Evolutionary conservation across 2,113 vertebrate species (phyloP), one percentile per base, ranked within the genome.

Genomic region (Oxyura jamaicensis): DNA sequence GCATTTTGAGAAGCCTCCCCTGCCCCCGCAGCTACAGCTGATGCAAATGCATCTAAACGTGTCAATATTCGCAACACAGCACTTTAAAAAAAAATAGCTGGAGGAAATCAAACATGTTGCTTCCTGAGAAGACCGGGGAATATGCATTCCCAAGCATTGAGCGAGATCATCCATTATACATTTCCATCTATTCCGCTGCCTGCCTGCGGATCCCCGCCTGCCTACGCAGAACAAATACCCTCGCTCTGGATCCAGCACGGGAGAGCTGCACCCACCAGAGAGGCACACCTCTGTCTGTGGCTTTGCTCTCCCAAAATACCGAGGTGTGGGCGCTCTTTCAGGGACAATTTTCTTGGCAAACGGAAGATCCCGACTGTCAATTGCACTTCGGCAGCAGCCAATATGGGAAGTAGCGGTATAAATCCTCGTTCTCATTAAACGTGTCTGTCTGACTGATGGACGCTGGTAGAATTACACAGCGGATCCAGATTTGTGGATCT

Each of bases 391-490:
- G 96, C 92, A 97, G 96, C 86, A 96, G 95, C 95, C 97, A 95
- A 96, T 97, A 95, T 91, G 90, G 91, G 93, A 95, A 91, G 91
- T 92, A 96, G 94, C 23, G 8, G 83, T 95, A 97, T 98, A 98
- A 98, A 98, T 98, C 98, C 95, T 97, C 95, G 85, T 97, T 98
- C 97, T 98, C 97, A 94, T 95, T 97, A 97, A 98, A 97, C 90
- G 97, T 98, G 97, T 98, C 97, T 98, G 94, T 93, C 95, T 98
- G 98, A 98, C 98, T 97, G 98, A 98, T 98, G 97, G 97, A 97
- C 86, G 89, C 96, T 31, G 21, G 96, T 96, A 97, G 98, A 98
- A 98, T 98, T 98, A 98, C 97, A 95, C 95, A 97, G 98, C 11
- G 41, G 97, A 97, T 96, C 97, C 97, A 98, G 98, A 98, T 98